A percentile compares a stretch with the other conserved stretches of the same genome.
Conservation (phyloP, 2,888 invertebrate genomes). For the Stomorhina lunata region DNA sequence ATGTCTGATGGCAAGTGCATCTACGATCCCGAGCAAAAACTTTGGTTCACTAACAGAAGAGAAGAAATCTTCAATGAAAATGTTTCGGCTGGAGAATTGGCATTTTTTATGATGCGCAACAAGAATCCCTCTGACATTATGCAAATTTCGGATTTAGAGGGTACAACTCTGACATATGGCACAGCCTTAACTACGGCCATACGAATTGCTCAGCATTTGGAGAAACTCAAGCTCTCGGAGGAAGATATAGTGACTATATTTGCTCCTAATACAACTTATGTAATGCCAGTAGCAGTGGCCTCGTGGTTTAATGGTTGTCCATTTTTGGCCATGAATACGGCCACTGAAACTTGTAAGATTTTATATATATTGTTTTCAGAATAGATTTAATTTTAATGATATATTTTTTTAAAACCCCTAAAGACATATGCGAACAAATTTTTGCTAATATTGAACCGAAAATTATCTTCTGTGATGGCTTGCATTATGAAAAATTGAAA, state of each 20-base stretch:
- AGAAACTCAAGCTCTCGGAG: conserved; percentile 58
- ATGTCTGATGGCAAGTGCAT: neutral
- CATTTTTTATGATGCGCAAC: neutral
- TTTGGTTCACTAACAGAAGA: neutral
- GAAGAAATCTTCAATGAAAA: neutral
- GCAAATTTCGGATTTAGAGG: neutral
- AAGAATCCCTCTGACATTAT: neutral
- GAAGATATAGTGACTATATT: conserved; percentile 70
- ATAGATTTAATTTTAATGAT: neutral
- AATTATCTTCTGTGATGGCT: conserved; percentile 72
- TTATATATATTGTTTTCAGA: no score
- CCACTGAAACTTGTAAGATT: conserved; percentile 39
- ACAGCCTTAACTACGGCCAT: neutral
- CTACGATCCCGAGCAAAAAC: neutral
- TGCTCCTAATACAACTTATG: conserved; percentile 68
- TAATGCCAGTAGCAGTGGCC: conserved; percentile 71
- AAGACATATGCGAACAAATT: conserved; percentile 44
- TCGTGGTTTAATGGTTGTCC: conserved; percentile 73
- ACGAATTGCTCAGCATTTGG: conserved; percentile 45
- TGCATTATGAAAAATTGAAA: conserved; percentile 69
- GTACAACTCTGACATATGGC: neutral
- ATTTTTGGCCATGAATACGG: conserved; percentile 63
- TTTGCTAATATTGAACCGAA: conserved; percentile 70
- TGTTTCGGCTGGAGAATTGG: neutral
- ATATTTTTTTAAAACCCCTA: neutral